Percentiles rank a stretch among this genome's conserved stretches.
Evolutionary conservation across 2,797 vertebrate genomes (phyloP).

Genomic region (Galago senegalensis): DNA sequence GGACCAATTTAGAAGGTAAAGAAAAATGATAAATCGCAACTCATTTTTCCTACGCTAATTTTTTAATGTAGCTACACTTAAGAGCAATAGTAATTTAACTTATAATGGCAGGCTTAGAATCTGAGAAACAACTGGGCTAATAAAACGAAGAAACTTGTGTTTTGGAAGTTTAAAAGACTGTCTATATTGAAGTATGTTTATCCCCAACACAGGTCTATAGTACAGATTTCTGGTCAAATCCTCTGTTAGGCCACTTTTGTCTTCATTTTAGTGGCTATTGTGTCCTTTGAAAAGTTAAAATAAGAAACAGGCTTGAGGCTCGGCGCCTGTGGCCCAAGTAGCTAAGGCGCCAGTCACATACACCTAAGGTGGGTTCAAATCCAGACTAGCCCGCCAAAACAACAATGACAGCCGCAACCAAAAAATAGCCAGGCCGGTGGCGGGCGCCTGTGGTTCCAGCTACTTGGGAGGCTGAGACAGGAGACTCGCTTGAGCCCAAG

Average conservation of each 20-base stretch:
- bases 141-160: neutral
- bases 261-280: neutral
- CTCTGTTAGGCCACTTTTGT: neutral
- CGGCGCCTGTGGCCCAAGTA: too few relatives aligned
- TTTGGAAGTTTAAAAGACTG: slow-evolving; percentile 10
- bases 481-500: too few relatives aligned
- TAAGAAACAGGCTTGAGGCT: neutral
- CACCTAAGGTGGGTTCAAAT: too few relatives aligned
- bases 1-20: slow-evolving; percentile 17
- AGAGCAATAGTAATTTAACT: slow-evolving; percentile 22
- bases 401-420: too few relatives aligned
- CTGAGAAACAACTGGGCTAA: slow-evolving; percentile 24
- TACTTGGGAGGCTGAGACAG: too few relatives aligned
- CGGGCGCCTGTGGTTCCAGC: too few relatives aligned
- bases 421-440: too few relatives aligned
- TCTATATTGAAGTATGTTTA: neutral
- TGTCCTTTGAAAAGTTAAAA: neutral
- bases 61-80: slow-evolving; percentile 57
- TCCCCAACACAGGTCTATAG: neutral
- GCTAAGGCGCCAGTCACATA: too few relatives aligned
- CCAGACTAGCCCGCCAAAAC: too few relatives aligned
- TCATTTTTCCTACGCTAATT: slow-evolving; percentile 48
- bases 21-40: neutral
- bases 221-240: neutral
- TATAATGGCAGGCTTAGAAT: neutral